Evolutionary conservation across 2,797 vertebrate species (phyloP), one percentile per base, ranked within the genome.

Genomic region (Avahi laniger): DNA sequence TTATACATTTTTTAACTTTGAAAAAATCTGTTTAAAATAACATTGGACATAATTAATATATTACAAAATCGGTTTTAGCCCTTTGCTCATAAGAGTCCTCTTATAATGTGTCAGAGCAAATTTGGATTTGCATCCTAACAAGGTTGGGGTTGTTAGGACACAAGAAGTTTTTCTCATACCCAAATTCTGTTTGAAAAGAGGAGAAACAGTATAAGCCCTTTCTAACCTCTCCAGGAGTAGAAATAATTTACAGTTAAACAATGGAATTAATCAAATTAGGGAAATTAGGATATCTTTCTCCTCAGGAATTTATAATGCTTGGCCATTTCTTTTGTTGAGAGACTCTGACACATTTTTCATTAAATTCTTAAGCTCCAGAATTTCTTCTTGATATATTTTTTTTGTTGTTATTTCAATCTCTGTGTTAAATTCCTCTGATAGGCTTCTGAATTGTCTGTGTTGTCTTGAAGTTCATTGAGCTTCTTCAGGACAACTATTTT

Each of bases 11-110:
- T 95, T 67, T 38, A 54, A 24, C 69, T 93, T 61, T 28, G 63
- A 92, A 84, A 79, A n/a, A 46, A 35, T 63, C 28, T 81, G 38
- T 57, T 95, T 86, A 59, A 89, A 78, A 67, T 87, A 82, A 24
- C 5, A 73, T 18, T 82, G 38, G 9, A 10, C 22, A 80, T 67
- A 48, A 79, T 73, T 91, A 17, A 48, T 48, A 22, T 72, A 24
- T 38, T 87, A 28, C 6, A 90, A 50, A 91, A 38, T 50, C 83
- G 54, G 5, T 73, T 73, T 81, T 72, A 69, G 41, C 2, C 4
- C 7, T 92, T 11, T 43, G 22, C 2, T 48, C 12, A 1, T 81
- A 41, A 50, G 15, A 91, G 67, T 80, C 20, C 30, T 93, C 85
- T 93, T 20, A 54, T 41, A 75, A 12, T n/a, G 35, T 46, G 10